Conservation (phyloP, 2,888 invertebrate genomes). For the Idaea dimidiata region DNA sequence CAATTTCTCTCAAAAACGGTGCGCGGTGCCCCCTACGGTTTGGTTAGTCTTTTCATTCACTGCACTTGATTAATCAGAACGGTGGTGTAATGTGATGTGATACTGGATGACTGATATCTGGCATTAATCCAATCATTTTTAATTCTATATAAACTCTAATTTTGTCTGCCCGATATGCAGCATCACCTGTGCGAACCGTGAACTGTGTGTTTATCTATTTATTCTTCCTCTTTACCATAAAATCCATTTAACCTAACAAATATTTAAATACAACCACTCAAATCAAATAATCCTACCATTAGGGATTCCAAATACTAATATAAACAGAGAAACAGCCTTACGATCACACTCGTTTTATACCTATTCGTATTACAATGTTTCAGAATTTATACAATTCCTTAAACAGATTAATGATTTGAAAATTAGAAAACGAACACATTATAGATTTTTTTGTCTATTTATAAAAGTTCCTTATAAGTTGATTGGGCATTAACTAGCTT, state of each 20-base stretch:
- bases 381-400: not conserved
- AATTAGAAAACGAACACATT: not conserved
- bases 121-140: constrained; percentile 15
- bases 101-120: not conserved
- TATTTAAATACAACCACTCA: not conserved
- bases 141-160: not conserved
- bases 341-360: not conserved
- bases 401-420: not conserved
- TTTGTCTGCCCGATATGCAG: no score
- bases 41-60: no score
- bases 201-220: not conserved
- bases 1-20: no score
- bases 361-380: not conserved
- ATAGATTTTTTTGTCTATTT: constrained; percentile 13
- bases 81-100: no score
- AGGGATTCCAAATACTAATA: not conserved
- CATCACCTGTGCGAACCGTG: no score
- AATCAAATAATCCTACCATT: not conserved
- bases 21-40: no score
- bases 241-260: not conserved
- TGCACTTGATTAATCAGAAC: no score
- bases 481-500: constrained; percentile 14
- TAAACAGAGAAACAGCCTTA: not conserved
- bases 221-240: not conserved
- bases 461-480: constrained; percentile 17